Percentiles rank a stretch among this genome's conserved stretches.
Evolutionary conservation across 2,888 invertebrate species (phyloP).

Genomic region (Perdita meconis): DNA sequence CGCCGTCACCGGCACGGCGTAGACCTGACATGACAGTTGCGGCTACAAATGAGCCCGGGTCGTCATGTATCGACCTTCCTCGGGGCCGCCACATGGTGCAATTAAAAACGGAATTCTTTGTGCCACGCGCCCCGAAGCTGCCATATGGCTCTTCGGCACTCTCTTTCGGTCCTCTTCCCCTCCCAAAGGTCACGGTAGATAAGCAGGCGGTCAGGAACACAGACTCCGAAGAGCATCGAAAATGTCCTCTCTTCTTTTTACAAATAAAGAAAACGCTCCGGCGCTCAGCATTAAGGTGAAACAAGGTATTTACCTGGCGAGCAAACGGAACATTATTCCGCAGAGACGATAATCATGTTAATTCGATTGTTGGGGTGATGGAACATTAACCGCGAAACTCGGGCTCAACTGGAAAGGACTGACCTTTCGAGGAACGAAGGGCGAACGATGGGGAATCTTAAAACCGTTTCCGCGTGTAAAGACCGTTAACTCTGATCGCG

Average conservation of each 20-base stretch:
- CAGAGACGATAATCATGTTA: constrained; percentile 24
- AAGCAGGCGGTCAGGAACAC: constrained; percentile 52
- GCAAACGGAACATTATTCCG: not conserved
- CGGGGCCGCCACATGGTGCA: constrained; percentile 81
- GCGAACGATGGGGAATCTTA: constrained; percentile 57
- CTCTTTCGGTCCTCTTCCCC: constrained; percentile 53
- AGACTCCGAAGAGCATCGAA: constrained; percentile 20
- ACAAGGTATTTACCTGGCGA: not conserved
- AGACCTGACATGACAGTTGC: constrained; percentile 79
- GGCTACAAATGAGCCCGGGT: constrained; percentile 73
- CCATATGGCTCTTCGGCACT: constrained; percentile 77
- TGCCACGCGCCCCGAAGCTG: constrained; percentile 75
- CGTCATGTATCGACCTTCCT: constrained; percentile 53
- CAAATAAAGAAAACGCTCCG: not conserved
- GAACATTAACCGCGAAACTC: constrained; percentile 4
- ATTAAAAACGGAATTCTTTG: constrained; percentile 80
- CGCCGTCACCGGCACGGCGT: constrained; percentile 34
- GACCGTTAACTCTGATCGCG: constrained; percentile 72
- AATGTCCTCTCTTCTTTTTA: constrained; percentile 4
- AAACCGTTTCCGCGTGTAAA: constrained; percentile 66
- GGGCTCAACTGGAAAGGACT: constrained; percentile 46
- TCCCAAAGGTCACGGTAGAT: constrained; percentile 41
- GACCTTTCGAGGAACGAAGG: constrained; percentile 63
- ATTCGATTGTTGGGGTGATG: constrained; percentile 10
- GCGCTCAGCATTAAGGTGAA: not conserved